Base-by-base conservation (phyloP, 2,888 invertebrate species). In the Nemoura dubitans region DNA sequence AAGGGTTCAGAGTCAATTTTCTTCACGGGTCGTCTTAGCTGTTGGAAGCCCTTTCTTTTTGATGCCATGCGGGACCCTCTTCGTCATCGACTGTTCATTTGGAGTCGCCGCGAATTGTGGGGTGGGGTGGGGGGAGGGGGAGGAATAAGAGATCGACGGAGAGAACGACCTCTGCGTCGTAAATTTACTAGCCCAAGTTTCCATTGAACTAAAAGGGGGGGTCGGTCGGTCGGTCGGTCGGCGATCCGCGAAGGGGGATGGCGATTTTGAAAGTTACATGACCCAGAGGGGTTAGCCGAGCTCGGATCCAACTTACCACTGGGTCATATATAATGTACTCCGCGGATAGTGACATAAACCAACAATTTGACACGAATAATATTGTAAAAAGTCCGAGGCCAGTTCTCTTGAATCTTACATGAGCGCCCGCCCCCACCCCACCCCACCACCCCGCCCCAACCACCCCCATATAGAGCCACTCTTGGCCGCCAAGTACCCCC, bases 341-440 rank as follows among this genome's bases (percentile, higher is more conserved):
- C 85, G 30, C 26, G 85, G 43, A 87, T 86, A 85, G 86, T 78
- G 87, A 86, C 88, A 88, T 88, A 88, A 88, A 88, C 86, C 87
- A 88, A 76, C 87, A 88, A 88, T 88, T 87, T 88, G 88, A 87
- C 88, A 86, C 88, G 87, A 86, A 88, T 88, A 87, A 88, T 88
- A 88, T 88, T 87, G 88, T 86, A 87, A 82, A 59, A 76, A 84
- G 83, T 86, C 36, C 86, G 43, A 27, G 25, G 25, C 29, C 27
- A 36, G 76, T 3, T 30, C 26, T 78, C 85, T 36, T 85, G 85
- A 76, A 85, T 85, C 76, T 85, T 77, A 36, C 76, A 85, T 85
- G 85, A 85, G 25, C 26, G 5, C 26, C 27, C 26, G 0, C 43
- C 25, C 29, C 59, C 14, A 21, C 30, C 30, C 43, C 36, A 43